phyloP scores from a whole-genome alignment of 1,140 invertebrate species.

The Spodoptera frugiperda region DNA sequence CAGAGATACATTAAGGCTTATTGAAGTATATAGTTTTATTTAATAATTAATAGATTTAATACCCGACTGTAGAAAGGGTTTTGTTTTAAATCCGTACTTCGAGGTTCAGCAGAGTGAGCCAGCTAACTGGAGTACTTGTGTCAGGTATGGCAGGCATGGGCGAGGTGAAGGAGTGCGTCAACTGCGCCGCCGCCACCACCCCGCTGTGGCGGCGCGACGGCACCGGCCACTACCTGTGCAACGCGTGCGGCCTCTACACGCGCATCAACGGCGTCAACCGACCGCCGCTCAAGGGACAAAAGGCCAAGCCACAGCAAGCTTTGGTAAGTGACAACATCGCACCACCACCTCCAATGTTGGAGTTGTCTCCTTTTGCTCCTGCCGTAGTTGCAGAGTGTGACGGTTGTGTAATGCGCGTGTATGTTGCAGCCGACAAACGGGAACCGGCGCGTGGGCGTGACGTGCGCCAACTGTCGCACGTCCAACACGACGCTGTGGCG shows the following conservation, averaged over 20 bases:
- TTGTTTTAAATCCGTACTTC: too few relatives aligned
- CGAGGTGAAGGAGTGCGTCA: constrained; percentile 94
- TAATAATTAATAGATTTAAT: too few relatives aligned
- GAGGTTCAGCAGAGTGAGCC: not conserved
- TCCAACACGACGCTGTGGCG: constrained; percentile 95
- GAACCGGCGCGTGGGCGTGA: constrained; percentile 91
- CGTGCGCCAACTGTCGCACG: constrained; percentile 95
- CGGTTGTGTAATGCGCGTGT: not conserved
- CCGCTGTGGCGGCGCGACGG: constrained; percentile 96
- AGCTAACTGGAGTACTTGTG: not conserved
- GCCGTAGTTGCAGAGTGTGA: too few relatives aligned
- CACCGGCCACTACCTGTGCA: constrained; percentile 96
- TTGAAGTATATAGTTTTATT: too few relatives aligned
- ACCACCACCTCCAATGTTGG: too few relatives aligned
- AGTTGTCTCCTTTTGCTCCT: too few relatives aligned
- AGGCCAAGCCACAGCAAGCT: constrained; percentile 84
- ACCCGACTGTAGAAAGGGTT: too few relatives aligned
- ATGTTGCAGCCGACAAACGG: constrained; percentile 87
- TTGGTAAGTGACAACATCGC: constrained; percentile 58
- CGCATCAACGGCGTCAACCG: constrained; percentile 95
- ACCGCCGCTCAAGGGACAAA: constrained; percentile 88
- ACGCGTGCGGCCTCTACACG: constrained; percentile 94
- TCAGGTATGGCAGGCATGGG: constrained; percentile 80
- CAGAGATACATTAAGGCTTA: too few relatives aligned
- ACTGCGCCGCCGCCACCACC: constrained; percentile 94